Base-by-base conservation (phyloP, 2,113 vertebrate genomes). In the Apteryx owenii region DNA sequence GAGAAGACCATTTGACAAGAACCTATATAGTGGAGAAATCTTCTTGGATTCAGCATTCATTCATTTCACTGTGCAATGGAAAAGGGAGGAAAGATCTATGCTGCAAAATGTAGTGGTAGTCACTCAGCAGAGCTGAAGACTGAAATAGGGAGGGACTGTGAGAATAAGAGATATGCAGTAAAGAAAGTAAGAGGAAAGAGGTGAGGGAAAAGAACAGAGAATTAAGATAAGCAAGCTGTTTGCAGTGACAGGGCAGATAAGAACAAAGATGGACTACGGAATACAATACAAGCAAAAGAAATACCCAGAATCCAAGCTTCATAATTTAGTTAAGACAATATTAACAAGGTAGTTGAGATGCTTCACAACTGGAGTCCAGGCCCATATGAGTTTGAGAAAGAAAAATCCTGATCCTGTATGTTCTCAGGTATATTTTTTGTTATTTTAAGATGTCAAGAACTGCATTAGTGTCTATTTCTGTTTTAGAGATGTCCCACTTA, bases 401-500 rank as follows among this genome's bases (percentile, higher is more conserved):
- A 66, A 93, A 50, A 93, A 38, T 26, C 19, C 20, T 61, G 26
- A 76, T 75, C 9, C 42, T 48, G 2, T 84, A 85, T 17, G 8
- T n/a, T 31, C 51, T 92, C 19, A 18, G 19, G 33, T 19, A 15
- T 4, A 44, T n/a, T 70, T 48, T 83, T 72, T 19, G 25, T 42
- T 75, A 60, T 70, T 88, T 76, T 54, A 90, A 8, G 36, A 13
- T 12, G 17, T 61, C 17, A 44, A 23, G 82, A 71, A 73, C 26
- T 51, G 85, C 51, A 71, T 10, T 17, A 42, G 6, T 61, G 12
- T 20, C 40, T 50, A 17, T 7, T 77, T 94, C 82, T 21, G 17
- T 31, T 42, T 88, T 2, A 81, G 46, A 56, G 53, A 85, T 66
- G 17, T 40, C 25, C 62, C 53, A 99, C 99, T 98, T 98, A 99